phyloP scores from a whole-genome alignment of 2,888 invertebrate genomes.

The Eristalis arbustorum region DNA sequence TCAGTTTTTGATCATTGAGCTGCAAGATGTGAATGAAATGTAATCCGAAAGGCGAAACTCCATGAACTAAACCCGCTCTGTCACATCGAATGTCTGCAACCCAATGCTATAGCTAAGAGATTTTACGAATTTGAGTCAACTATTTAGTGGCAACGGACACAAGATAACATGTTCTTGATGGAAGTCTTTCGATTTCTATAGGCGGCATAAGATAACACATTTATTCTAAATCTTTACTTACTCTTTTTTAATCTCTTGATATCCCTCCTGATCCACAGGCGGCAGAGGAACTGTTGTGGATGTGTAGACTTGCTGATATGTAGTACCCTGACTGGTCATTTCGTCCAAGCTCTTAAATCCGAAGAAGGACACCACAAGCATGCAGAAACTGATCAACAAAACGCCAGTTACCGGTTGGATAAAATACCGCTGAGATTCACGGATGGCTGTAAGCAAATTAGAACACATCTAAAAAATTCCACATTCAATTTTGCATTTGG shows the following conservation, averaged over 20 bases:
- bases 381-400: constrained; percentile 75
- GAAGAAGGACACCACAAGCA: constrained; percentile 76
- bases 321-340: constrained; percentile 10
- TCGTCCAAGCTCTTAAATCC: constrained; percentile 77
- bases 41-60: too few species aligned
- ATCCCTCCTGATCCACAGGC: constrained; percentile 73
- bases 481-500: background rate
- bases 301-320: constrained; percentile 30
- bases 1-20: too few species aligned
- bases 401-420: constrained; percentile 78
- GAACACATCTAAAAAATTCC: constrained; percentile 2
- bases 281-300: constrained; percentile 30
- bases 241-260: constrained; percentile 78
- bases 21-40: too few species aligned
- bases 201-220: too few species aligned
- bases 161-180: too few species aligned
- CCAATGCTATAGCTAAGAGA: too few species aligned
- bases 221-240: constrained; percentile 65
- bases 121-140: too few species aligned
- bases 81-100: too few species aligned
- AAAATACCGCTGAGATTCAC: constrained; percentile 79
- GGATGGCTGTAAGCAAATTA: constrained; percentile 73
- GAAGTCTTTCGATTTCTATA: too few species aligned
- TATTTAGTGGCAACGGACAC: too few species aligned
- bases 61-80: too few species aligned